Evolutionary conservation across 2,797 vertebrate genomes (phyloP).

Genomic region (Tadarida brasiliensis): DNA sequence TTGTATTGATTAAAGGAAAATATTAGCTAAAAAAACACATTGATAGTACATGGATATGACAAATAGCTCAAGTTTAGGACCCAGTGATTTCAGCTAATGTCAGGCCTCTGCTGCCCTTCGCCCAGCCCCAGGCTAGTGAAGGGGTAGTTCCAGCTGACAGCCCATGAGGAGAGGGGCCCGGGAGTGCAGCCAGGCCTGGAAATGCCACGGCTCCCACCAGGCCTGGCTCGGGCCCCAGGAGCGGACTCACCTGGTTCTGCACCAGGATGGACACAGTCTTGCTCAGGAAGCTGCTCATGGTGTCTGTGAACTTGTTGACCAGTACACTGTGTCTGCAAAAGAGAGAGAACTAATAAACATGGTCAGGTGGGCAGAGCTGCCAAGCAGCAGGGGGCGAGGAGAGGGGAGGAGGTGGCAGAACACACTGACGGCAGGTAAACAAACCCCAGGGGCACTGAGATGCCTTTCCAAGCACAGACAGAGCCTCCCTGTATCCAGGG

Average conservation of each 20-base stretch:
- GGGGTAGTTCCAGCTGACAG: too few relatives aligned
- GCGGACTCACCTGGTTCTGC: not conserved
- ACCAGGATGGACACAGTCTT: accelerated
- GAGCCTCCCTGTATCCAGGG: not conserved
- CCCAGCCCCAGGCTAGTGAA: not conserved
- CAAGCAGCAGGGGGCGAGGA: accelerated
- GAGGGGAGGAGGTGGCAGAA: accelerated
- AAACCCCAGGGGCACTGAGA: too few relatives aligned
- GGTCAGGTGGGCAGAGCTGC: accelerated
- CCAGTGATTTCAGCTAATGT: not conserved
- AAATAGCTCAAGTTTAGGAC: not conserved
- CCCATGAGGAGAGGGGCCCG: not conserved
- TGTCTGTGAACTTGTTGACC: accelerated
- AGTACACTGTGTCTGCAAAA: accelerated
- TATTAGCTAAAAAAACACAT: not conserved
- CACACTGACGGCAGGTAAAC: not conserved
- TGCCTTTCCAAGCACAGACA: not conserved
- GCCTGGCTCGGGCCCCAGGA: not conserved
- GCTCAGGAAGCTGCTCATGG: accelerated
- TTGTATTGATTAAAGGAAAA: not conserved
- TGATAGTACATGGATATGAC: not conserved
- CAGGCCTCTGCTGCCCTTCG: too few relatives aligned
- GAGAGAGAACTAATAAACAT: not conserved
- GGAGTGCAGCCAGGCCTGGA: not conserved
- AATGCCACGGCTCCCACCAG: not conserved